These are phyloP conservation scores for Neomicropteryx cornuta DNA, from an alignment of 1,140 invertebrate species.

Conservation along the genomic window DNA sequence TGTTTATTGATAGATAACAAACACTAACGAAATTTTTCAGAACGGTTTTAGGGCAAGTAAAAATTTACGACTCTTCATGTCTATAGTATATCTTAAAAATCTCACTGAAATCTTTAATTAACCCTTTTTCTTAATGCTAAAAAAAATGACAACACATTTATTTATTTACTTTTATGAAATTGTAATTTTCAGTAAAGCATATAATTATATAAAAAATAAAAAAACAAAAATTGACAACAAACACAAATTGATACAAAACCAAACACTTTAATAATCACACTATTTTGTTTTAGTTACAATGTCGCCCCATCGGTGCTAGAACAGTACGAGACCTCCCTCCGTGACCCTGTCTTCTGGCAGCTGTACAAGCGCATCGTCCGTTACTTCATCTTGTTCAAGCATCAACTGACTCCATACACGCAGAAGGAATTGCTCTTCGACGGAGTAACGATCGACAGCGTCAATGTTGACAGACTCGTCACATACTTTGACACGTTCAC, in stretches of 20 bases:
- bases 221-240: conserved; percentile 16
- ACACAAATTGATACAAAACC: conserved; percentile 11
- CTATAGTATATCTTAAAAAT: too few species aligned
- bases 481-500: conserved; percentile 45
- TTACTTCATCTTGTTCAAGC: conserved; percentile 44
- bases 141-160: too few species aligned
- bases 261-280: background rate
- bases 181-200: background rate
- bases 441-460: conserved; percentile 43
- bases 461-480: conserved; percentile 36
- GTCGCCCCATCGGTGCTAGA: conserved; percentile 38
- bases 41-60: too few species aligned
- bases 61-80: too few species aligned
- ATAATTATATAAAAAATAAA: conserved; percentile 21
- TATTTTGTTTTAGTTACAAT: conserved; percentile 22
- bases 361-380: conserved; percentile 47
- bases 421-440: conserved; percentile 41
- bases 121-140: too few species aligned
- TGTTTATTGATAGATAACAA: too few species aligned
- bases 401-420: conserved; percentile 47
- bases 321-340: conserved; percentile 45
- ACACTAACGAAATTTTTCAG: too few species aligned
- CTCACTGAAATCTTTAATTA: too few species aligned
- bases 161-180: background rate
- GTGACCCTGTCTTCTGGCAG: conserved; percentile 55